Conservation (phyloP, 37 sponge, comb jelly and placozoan genomes). For the Eunapius fragilis region DNA sequence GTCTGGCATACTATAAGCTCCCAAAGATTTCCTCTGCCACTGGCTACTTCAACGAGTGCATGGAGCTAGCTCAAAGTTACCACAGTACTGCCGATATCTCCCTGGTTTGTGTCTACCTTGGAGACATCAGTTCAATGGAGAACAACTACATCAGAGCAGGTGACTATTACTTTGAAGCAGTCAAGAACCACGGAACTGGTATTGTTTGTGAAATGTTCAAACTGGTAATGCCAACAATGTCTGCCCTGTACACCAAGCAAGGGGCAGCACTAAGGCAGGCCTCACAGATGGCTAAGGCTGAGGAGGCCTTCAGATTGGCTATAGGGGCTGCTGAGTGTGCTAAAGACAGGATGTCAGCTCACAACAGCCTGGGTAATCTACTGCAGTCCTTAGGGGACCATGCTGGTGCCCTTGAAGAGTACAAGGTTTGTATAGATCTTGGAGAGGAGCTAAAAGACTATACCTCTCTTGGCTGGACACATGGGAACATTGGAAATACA, state of each 20-base stretch:
- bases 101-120: conserved; percentile 52
- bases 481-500: conserved; percentile 84
- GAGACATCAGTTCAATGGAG: conserved; percentile 39
- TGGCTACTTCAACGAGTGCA: not conserved
- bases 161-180: conserved; percentile 26
- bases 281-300: conserved; percentile 35
- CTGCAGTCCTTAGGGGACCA: conserved; percentile 62
- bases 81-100: conserved; percentile 31
- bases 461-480: conserved; percentile 65
- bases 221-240: conserved; percentile 33
- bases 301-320: conserved; percentile 22
- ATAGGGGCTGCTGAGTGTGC: conserved; percentile 2
- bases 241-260: conserved; percentile 33
- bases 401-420: conserved; percentile 46
- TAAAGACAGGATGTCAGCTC: conserved; percentile 46
- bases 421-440: conserved; percentile 34
- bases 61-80: not conserved
- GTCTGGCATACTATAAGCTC: not conserved
- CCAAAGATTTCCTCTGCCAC: not conserved
- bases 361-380: conserved; percentile 68
- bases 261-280: conserved; percentile 19
- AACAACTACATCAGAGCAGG: conserved; percentile 23
- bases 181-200: not conserved
- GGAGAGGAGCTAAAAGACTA: conserved; percentile 39
- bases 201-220: conserved; percentile 22